phyloP scores from a whole-genome alignment of 2,888 invertebrate species.

The Agrochola litura region DNA sequence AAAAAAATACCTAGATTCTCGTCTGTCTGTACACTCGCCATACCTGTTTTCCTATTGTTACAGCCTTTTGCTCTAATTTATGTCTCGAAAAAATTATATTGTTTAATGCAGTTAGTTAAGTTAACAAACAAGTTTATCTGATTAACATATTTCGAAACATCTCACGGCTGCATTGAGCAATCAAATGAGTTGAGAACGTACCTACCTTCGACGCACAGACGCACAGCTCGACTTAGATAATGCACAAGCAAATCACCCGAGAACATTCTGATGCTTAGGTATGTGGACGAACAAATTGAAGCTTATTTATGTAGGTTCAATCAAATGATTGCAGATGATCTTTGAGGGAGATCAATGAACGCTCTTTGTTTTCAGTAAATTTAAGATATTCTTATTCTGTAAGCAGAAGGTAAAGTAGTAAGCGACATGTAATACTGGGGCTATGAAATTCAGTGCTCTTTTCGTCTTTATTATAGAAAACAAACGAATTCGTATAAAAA shows the following conservation, averaged over 20 bases:
- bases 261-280: constrained; percentile 1
- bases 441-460: background rate
- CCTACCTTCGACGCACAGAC: background rate
- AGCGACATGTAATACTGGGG: background rate
- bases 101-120: background rate
- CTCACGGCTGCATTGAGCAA: constrained; percentile 39
- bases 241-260: constrained; percentile 7
- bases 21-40: background rate
- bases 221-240: constrained; percentile 4
- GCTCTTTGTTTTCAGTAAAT: background rate
- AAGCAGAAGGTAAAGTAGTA: background rate
- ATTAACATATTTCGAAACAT: constrained; percentile 32
- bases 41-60: constrained; percentile 1
- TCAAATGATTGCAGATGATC: constrained; percentile 9
- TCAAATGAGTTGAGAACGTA: constrained; percentile 19
- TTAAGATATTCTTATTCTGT: background rate
- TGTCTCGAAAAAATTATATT: background rate
- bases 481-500: background rate
- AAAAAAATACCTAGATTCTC: constrained; percentile 1
- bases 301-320: background rate
- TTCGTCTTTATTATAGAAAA: background rate
- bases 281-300: background rate
- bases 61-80: background rate
- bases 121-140: constrained; percentile 30
- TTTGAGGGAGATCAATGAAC: background rate